phyloP scores from a whole-genome alignment of 2,888 invertebrate genomes.

The Nemoura dubitans region DNA sequence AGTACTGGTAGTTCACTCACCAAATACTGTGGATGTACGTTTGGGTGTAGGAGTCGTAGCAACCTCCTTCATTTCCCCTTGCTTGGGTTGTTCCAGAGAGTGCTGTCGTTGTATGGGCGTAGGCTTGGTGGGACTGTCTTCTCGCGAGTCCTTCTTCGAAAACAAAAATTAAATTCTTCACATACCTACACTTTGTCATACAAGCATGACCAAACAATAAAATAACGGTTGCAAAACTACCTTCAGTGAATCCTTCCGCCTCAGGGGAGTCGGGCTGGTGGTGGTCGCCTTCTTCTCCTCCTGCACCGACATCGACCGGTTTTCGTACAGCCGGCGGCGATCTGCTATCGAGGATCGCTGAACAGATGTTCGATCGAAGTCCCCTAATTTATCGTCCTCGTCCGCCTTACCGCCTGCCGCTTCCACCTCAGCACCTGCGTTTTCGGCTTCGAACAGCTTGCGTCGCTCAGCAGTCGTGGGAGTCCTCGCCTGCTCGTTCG shows the following conservation, averaged over 20 bases:
- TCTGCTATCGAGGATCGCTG: slow-evolving; percentile 74
- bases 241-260: slow-evolving; percentile 52
- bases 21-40: slow-evolving; percentile 86
- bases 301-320: slow-evolving; percentile 74
- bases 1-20: slow-evolving; percentile 59
- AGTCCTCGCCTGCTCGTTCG: slow-evolving; percentile 67
- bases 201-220: neutral
- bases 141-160: slow-evolving; percentile 59
- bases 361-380: slow-evolving; percentile 49
- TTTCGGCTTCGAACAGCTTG: slow-evolving; percentile 70
- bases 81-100: slow-evolving; percentile 59
- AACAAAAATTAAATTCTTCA: neutral
- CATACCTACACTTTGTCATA: neutral
- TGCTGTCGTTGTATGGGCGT: slow-evolving; percentile 63
- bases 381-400: slow-evolving; percentile 49
- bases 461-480: slow-evolving; percentile 83
- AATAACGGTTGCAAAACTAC: neutral
- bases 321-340: slow-evolving; percentile 78
- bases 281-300: slow-evolving; percentile 56
- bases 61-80: slow-evolving; percentile 60
- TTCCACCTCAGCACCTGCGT: slow-evolving; percentile 43
- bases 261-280: slow-evolving; percentile 66
- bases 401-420: slow-evolving; percentile 20
- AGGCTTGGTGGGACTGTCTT: slow-evolving; percentile 50
- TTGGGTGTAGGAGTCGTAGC: slow-evolving; percentile 73